Conservation (phyloP, 2,888 invertebrate genomes). For the Perizoma affinitatum region DNA sequence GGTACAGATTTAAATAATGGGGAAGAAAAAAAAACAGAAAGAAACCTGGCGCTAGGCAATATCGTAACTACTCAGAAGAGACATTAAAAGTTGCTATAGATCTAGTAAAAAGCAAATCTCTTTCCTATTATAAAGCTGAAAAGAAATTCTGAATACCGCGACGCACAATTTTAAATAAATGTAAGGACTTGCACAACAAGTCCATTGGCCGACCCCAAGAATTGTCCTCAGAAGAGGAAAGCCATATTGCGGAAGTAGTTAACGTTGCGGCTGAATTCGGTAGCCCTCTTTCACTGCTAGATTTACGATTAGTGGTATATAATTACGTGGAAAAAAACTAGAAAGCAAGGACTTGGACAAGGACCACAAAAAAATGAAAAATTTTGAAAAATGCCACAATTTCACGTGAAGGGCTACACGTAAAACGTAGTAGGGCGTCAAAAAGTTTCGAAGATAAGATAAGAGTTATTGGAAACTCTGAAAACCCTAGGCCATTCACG, state of each 20-base stretch:
- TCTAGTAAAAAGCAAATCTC: slow-evolving; percentile 2
- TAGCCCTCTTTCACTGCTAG: slow-evolving; percentile 29
- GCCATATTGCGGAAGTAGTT: slow-evolving; percentile 26
- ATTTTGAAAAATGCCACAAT: no score
- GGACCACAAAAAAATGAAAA: no score
- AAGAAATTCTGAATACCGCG: slow-evolving; percentile 13
- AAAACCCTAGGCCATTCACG: no score
- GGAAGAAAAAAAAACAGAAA: neutral
- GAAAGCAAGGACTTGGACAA: slow-evolving; percentile 1
- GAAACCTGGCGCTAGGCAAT: neutral
- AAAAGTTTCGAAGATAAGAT: slow-evolving; percentile 16
- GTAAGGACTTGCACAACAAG: slow-evolving; percentile 27
- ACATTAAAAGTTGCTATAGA: slow-evolving; percentile 2
- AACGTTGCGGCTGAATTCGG: slow-evolving; percentile 33
- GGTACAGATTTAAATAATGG: slow-evolving; percentile 7
- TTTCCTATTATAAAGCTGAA: slow-evolving; percentile 16
- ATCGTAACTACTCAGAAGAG: slow-evolving; percentile 5
- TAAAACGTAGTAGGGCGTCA: slow-evolving; percentile 16
- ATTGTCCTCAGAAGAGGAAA: slow-evolving; percentile 31
- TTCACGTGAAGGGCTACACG: slow-evolving; percentile 10
- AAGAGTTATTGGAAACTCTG: no score
- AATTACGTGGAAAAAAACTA: slow-evolving; percentile 27
- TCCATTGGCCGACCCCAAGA: slow-evolving; percentile 29
- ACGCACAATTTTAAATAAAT: slow-evolving; percentile 32
- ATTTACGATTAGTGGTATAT: slow-evolving; percentile 31